These are phyloP conservation scores for Azorinus chamasolen DNA, from an alignment of 2,888 invertebrate genomes.

Conservation along the genomic window DNA sequence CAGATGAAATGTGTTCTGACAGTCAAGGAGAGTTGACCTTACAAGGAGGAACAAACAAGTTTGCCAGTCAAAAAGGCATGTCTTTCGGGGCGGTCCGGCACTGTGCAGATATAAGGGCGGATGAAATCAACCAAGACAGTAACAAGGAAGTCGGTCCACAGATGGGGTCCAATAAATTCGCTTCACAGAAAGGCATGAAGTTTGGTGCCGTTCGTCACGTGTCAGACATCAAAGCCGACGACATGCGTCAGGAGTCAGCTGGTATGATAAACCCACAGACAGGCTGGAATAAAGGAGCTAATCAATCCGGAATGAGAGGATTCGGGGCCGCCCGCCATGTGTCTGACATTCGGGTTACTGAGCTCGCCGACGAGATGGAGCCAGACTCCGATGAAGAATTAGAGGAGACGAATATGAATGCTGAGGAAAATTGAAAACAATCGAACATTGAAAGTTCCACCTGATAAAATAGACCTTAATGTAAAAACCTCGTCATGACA, in stretches of 20 bases:
- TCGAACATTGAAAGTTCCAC: no score
- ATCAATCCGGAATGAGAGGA: conserved; percentile 76
- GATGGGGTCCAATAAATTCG: conserved; percentile 84
- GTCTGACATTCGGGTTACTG: conserved; percentile 71
- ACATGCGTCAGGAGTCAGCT: conserved; percentile 61
- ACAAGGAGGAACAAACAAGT: conserved; percentile 79
- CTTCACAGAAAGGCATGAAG: conserved; percentile 83
- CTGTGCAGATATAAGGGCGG: conserved; percentile 78
- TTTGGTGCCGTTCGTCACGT: conserved; percentile 55
- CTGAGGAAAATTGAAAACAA: background rate
- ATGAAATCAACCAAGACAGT: conserved; percentile 73
- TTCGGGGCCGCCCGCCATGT: conserved; percentile 81
- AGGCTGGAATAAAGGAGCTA: conserved; percentile 79
- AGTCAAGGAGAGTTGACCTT: conserved; percentile 72
- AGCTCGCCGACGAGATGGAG: conserved; percentile 55
- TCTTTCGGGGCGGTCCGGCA: conserved; percentile 81
- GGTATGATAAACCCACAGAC: conserved; percentile 74
- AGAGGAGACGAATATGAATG: background rate
- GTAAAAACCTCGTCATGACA: no score
- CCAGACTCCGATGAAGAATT: conserved; percentile 37
- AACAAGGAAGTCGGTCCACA: conserved; percentile 80
- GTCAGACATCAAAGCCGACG: conserved; percentile 54
- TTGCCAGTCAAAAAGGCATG: conserved; percentile 77
- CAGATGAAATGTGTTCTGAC: conserved; percentile 56
- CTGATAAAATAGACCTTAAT: no score